Evolutionary conservation across 2,113 vertebrate species (phyloP).

Genomic region (Lampris incognitus): DNA sequence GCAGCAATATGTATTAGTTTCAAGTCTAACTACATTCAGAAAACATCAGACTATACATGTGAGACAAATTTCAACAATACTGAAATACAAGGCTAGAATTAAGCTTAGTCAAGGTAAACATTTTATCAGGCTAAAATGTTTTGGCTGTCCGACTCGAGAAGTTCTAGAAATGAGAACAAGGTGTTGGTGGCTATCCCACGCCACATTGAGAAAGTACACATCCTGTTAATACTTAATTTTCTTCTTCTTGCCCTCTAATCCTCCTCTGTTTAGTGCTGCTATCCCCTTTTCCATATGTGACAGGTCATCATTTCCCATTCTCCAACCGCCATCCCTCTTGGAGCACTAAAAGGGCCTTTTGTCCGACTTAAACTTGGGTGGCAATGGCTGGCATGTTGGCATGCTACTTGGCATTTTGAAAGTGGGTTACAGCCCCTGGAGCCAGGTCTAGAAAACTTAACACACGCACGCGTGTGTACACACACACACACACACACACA

Average conservation of each 20-base stretch:
- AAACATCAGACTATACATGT: too few relatives aligned
- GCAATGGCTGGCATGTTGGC: slow-evolving; percentile 70
- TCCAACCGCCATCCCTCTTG: slow-evolving; percentile 47
- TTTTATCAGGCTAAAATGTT: slow-evolving; percentile 17
- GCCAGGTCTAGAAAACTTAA: slow-evolving; percentile 39
- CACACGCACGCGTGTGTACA: slow-evolving; percentile 38
- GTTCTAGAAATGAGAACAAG: slow-evolving; percentile 31
- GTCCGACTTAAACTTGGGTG: slow-evolving; percentile 71
- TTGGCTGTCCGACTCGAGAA: slow-evolving; percentile 10
- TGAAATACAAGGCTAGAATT: too few relatives aligned
- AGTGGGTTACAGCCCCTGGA: slow-evolving; percentile 72
- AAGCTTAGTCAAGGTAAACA: too few relatives aligned
- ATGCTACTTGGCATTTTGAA: slow-evolving; percentile 74
- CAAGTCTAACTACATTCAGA: too few relatives aligned
- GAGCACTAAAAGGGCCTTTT: slow-evolving; percentile 61
- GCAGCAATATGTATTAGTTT: too few relatives aligned
- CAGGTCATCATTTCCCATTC: slow-evolving; percentile 64
- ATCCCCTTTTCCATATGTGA: slow-evolving; percentile 56
- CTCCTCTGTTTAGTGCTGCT: slow-evolving; percentile 17
- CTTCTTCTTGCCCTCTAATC: slow-evolving; percentile 47
- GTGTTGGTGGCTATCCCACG: slow-evolving; percentile 26
- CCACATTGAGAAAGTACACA: slow-evolving; percentile 29
- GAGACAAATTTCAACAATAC: too few relatives aligned
- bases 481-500: slow-evolving; percentile 45
- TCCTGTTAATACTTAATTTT: slow-evolving; percentile 45